phyloP scores from a whole-genome alignment of 2,888 invertebrate genomes.

The Cremastinae sp. region DNA sequence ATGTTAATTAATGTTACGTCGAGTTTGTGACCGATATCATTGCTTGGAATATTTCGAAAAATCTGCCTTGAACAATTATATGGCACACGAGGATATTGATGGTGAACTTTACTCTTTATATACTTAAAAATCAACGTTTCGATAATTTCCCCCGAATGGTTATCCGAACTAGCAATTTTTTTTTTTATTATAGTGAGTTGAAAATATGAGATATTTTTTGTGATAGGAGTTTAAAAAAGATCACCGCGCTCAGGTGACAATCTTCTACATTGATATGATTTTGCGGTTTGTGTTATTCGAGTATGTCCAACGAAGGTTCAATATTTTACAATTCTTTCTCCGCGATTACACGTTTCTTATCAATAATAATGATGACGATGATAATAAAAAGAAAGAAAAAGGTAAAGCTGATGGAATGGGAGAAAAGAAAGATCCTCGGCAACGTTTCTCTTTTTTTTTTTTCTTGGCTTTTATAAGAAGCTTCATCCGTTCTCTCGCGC shows the following conservation, averaged over 20 bases:
- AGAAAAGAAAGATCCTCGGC: conserved; percentile 8
- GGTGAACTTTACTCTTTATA: too few species aligned
- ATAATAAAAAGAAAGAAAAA: not conserved
- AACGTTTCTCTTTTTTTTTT: conserved; percentile 25
- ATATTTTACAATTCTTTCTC: conserved; percentile 37
- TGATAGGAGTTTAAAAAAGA: conserved; percentile 31
- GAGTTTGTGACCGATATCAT: too few species aligned
- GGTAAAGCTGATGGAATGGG: conserved; percentile 1
- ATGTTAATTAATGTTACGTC: too few species aligned
- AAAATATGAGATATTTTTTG: conserved; percentile 30
- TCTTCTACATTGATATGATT: conserved; percentile 60
- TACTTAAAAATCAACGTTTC: not conserved
- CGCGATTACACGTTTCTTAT: conserved; percentile 1
- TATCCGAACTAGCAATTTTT: too few species aligned
- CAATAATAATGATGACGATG: conserved; percentile 23
- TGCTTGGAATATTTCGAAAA: too few species aligned
- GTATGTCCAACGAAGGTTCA: conserved; percentile 16
- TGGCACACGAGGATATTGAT: too few species aligned
- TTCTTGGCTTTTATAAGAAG: conserved; percentile 37
- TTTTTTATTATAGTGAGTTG: conserved; percentile 18
- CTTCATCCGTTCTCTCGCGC: conserved; percentile 24
- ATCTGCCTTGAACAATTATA: too few species aligned
- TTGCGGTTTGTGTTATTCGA: conserved; percentile 50
- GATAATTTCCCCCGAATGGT: not conserved
- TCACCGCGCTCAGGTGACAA: conserved; percentile 44